Base-by-base conservation (phyloP, 2,797 vertebrate species). In the Sebastes diploproa region DNA sequence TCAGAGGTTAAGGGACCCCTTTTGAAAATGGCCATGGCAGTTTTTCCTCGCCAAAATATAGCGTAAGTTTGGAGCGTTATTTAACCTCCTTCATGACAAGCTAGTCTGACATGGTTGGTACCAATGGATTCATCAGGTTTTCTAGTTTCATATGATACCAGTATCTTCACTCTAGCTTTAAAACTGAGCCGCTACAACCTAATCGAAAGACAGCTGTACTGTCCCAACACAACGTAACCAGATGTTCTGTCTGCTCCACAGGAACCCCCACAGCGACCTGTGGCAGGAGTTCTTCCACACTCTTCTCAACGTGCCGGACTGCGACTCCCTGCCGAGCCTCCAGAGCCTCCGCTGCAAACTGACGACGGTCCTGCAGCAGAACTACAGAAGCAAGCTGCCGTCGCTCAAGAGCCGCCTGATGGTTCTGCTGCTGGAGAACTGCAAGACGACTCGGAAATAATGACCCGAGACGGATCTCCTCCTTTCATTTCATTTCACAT, bases 271-370 rank as follows among this genome's bases (percentile, higher is more conserved):
- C 10, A 82, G 95, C 30, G 97, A 97, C 1, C 23, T 97, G 85
- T 99, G 98, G 98, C 91, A 90, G 27, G 95, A 97, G 6, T 96
- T 99, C 86, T 99, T 99, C 90, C 95, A 96, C 77, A 86, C 87
- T 4, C 89, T 99, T 89, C 91, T 99, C 72, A 99, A 99, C 67
- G 88, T 97, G 13, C 96, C 96, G 0, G 92, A 91, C 72, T 95
- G 96, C 91, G 36, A 75, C n/a, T 88, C 94, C 9, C 93, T 93
- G 78, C 96, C 96, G 1, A 91, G 94, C 27, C 93, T 99, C 32
- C 27, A 52, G n/a, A 30, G 16, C 4, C 88, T 98, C 36, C 94
- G 96, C n/a, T 25, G 79, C 62, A 92, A 77, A 13, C 87, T 99
- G 63, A 85, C 65, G 20, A 74, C 89, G 0, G 78, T 92, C 5